phyloP scores from a whole-genome alignment of 2,113 vertebrate genomes.

The Coptodon rendalli region DNA sequence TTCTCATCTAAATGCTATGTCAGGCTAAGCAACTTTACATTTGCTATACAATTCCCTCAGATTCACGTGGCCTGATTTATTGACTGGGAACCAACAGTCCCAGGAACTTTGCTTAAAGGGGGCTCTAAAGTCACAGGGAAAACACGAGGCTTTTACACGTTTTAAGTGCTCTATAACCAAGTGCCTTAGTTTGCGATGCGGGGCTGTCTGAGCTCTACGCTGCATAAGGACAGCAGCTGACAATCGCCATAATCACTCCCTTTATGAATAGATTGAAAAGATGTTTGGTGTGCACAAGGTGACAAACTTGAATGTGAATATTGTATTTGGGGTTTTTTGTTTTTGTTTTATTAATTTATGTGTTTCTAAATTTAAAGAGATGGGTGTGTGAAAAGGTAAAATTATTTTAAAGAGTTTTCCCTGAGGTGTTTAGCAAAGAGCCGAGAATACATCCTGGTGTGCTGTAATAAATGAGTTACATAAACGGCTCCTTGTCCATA shows the following conservation, averaged over 20 bases:
- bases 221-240: background rate
- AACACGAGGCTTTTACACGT: background rate
- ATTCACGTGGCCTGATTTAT: background rate
- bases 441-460: background rate
- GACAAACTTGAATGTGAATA: background rate
- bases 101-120: background rate
- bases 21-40: background rate
- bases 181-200: conserved; percentile 45
- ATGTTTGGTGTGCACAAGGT: background rate
- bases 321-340: rapidly evolving
- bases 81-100: background rate
- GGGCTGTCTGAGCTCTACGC: background rate
- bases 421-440: background rate
- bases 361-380: background rate
- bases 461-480: background rate
- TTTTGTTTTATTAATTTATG: background rate
- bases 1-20: background rate
- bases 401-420: background rate
- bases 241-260: conserved; percentile 19
- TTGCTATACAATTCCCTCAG: background rate
- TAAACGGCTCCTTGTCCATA: background rate
- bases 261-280: background rate
- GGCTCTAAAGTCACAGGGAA: background rate
- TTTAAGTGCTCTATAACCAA: background rate
- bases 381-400: background rate